Evolutionary conservation across 2,888 invertebrate species (phyloP).

Genomic region (Ormyrus labotus): DNA sequence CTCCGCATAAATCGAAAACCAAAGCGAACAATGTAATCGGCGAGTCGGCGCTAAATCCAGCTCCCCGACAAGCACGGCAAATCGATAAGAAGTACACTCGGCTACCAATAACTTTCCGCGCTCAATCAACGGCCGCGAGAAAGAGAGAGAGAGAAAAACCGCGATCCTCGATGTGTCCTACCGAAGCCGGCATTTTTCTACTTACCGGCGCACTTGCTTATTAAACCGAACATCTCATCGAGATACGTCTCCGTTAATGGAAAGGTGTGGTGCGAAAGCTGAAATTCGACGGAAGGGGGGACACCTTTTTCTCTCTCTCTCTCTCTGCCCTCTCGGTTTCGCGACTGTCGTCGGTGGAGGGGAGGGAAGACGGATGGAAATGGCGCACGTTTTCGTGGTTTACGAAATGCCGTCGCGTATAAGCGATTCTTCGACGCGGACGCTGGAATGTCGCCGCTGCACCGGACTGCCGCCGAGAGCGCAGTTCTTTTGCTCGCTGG

Average conservation of each 20-base stretch:
- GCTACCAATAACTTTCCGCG: constrained; percentile 4
- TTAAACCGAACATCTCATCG: constrained; percentile 45
- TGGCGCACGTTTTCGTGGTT: constrained; percentile 45
- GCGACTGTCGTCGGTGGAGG: constrained; percentile 27
- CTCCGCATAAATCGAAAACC: too few relatives aligned
- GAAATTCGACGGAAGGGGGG: constrained; percentile 22
- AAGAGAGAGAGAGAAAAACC: neutral
- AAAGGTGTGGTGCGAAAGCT: constrained; percentile 37
- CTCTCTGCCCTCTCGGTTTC: constrained; percentile 6
- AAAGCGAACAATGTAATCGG: neutral
- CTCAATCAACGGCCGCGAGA: too few relatives aligned
- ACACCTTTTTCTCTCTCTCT: constrained; percentile 8
- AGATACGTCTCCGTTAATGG: constrained; percentile 33
- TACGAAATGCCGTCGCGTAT: constrained; percentile 24
- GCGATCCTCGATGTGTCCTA: neutral
- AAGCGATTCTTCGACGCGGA: neutral
- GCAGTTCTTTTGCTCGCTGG: constrained; percentile 11
- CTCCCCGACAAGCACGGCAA: neutral
- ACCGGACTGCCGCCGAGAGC: neutral
- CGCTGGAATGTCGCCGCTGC: constrained; percentile 5
- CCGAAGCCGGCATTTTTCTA: constrained; percentile 5
- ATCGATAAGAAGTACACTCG: neutral
- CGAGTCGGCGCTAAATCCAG: neutral
- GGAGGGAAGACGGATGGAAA: constrained; percentile 26
- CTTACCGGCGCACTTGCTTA: constrained; percentile 10